phyloP scores from a whole-genome alignment of 2,888 invertebrate genomes.

The Watsonalla cultraria region DNA sequence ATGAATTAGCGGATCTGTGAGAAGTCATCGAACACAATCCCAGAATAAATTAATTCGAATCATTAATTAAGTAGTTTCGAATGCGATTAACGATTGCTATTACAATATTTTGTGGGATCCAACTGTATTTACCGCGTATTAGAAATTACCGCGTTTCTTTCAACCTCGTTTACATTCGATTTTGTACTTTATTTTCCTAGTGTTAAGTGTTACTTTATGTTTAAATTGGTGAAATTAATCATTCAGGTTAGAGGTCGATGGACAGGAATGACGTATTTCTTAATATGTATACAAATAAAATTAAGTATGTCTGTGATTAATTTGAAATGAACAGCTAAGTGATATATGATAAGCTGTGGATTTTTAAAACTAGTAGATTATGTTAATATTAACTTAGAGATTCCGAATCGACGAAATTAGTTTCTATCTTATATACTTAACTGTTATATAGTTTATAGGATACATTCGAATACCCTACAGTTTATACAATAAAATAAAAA shows the following conservation, averaged over 20 bases:
- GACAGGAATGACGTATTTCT: constrained; percentile 20
- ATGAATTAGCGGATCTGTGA: neutral
- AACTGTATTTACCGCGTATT: constrained; percentile 33
- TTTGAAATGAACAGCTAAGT: too few relatives aligned
- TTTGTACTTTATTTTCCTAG: constrained; percentile 12
- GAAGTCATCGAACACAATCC: neutral
- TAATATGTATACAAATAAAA: neutral
- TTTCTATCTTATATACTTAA: too few relatives aligned
- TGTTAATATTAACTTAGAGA: too few relatives aligned
- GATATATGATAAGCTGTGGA: too few relatives aligned
- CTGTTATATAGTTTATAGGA: too few relatives aligned
- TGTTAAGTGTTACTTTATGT: constrained; percentile 3
- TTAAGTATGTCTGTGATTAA: too few relatives aligned
- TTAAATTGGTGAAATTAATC: neutral
- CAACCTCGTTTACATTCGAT: neutral
- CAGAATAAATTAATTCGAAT: constrained; percentile 28
- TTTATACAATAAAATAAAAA: too few relatives aligned
- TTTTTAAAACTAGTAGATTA: too few relatives aligned
- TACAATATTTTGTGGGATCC: constrained; percentile 39
- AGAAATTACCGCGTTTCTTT: constrained; percentile 13
- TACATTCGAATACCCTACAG: too few relatives aligned
- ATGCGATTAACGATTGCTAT: constrained; percentile 39
- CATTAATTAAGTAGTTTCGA: constrained; percentile 31
- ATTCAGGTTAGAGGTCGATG: constrained; percentile 28
- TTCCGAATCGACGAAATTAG: too few relatives aligned